Percentiles rank a stretch among this genome's conserved stretches.
Conservation (phyloP, 30 jellyfish, hydroid and myxozoan species). For the Pseudorhiza aurosa region DNA sequence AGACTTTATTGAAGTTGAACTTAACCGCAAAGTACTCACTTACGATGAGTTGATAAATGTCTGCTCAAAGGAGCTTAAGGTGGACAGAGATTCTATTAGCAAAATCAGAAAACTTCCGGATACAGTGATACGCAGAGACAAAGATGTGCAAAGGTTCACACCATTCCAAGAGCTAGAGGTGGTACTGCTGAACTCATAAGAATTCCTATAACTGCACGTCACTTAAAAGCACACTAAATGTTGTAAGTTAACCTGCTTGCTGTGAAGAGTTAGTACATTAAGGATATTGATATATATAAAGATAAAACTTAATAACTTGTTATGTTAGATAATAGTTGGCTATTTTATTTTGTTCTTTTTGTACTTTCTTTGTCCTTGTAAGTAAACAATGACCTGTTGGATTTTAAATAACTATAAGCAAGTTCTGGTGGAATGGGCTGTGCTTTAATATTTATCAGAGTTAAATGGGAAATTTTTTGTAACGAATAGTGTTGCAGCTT, state of each 20-base stretch:
- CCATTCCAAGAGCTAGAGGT: conserved; percentile 86
- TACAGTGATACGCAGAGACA: conserved; percentile 79
- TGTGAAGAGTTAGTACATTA: neutral
- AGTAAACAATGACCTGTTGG: too few relatives aligned
- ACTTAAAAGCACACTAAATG: too few relatives aligned
- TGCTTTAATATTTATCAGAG: too few relatives aligned
- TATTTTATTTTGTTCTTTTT: too few relatives aligned
- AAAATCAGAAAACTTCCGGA: conserved; percentile 89
- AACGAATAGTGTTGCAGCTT: too few relatives aligned
- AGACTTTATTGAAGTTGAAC: conserved; percentile 88
- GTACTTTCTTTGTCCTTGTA: too few relatives aligned
- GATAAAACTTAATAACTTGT: too few relatives aligned
- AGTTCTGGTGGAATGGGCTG: too few relatives aligned
- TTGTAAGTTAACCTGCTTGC: conserved; percentile 2
- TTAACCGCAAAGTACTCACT: conserved; percentile 60
- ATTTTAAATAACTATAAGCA: too few relatives aligned
- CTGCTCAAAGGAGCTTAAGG: conserved; percentile 70
- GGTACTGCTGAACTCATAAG: conserved; percentile 9
- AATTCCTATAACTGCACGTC: too few relatives aligned
- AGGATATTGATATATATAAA: neutral
- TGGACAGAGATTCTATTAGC: conserved; percentile 32
- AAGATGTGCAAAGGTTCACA: conserved; percentile 76
- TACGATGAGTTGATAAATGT: conserved; percentile 61
- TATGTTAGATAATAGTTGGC: too few relatives aligned
- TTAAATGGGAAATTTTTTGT: too few relatives aligned